phyloP scores from a whole-genome alignment of 2,888 invertebrate species.

The Acleris sparsana region DNA sequence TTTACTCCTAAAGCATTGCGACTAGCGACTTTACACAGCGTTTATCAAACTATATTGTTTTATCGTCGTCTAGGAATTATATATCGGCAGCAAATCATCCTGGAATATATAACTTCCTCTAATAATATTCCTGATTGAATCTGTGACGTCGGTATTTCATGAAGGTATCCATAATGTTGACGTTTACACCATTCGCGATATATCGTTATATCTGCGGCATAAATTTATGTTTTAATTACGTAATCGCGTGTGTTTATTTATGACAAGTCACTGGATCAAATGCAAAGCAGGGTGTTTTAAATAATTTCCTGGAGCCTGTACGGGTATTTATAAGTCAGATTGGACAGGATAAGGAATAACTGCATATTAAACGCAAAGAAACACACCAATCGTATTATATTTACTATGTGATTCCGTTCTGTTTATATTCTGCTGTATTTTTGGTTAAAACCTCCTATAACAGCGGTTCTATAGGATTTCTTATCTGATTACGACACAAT shows the following conservation, averaged over 20 bases:
- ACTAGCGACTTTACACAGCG: conserved; percentile 11
- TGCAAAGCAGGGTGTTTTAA: conserved; percentile 8
- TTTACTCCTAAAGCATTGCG: conserved; percentile 24
- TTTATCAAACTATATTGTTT: conserved; percentile 10
- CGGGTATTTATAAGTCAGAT: conserved; percentile 5
- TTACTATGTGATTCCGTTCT: no score
- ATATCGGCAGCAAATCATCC: not conserved
- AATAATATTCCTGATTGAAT: conserved; percentile 25
- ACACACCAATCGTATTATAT: no score
- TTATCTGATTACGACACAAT: no score
- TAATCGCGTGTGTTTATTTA: conserved; percentile 36
- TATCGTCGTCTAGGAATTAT: conserved; percentile 4
- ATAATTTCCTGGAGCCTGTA: conserved; percentile 8
- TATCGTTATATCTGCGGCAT: conserved; percentile 48
- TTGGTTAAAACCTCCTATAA: no score
- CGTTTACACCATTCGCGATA: conserved; percentile 51
- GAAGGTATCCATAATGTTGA: conserved; percentile 48
- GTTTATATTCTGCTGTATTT: no score
- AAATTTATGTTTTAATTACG: conserved; percentile 44
- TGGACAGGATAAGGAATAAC: not conserved
- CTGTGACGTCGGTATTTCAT: conserved; percentile 15
- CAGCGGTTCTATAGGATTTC: no score
- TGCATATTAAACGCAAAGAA: not conserved
- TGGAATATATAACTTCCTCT: conserved; percentile 9
- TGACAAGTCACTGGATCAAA: conserved; percentile 21